Base-by-base conservation (phyloP, 2,888 invertebrate genomes). In the Leptodirus hochenwartii region DNA sequence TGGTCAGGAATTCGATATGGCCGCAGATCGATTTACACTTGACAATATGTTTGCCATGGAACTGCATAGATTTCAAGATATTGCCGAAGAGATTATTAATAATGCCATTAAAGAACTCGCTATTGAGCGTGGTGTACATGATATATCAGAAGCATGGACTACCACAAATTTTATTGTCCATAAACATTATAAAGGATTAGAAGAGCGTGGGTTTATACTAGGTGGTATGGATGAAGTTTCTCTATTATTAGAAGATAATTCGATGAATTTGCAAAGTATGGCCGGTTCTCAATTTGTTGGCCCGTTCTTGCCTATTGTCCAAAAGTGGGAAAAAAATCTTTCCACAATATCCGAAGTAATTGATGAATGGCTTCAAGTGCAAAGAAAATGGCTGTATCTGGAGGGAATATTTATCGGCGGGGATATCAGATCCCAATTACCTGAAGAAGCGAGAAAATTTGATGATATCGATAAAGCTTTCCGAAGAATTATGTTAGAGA, bases 21-120 rank as follows among this genome's bases (percentile, higher is more conserved):
- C 79, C 2, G 74, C 84, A 3, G 78, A 82, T 12, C 67, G 77
- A n/a, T 90, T 91, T 43, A 90, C 88, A 0, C 57, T 91, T 35
- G 82, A 84, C 34, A 85, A 88, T 47, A 80, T 91, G 73, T 91
- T 91, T 49, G 69, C 77, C 2, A 90, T 91, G 90, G 79, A 91
- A 45, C 56, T 90, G 34, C 81, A 85, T 43, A 69, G 75, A 39
- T 84, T 81, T 47, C 76, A 78, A 53, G 82, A 85, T 1, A 76
- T 79, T 4, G 87, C 87, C 20, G 78, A 77, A 42, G 72, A 75
- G 47, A 88, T 91, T 31, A 78, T 91, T 15, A 82, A 73, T 39
- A 78, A 77, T 49, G 90, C 91, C 16, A 74, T 82, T 37, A 88
- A 88, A 46, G 91, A 91, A 53, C 58, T 88, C 46, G 69, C 76